Evolutionary conservation across 2,888 invertebrate genomes (phyloP).

Genomic region (Caenorhabditis sp.): DNA sequence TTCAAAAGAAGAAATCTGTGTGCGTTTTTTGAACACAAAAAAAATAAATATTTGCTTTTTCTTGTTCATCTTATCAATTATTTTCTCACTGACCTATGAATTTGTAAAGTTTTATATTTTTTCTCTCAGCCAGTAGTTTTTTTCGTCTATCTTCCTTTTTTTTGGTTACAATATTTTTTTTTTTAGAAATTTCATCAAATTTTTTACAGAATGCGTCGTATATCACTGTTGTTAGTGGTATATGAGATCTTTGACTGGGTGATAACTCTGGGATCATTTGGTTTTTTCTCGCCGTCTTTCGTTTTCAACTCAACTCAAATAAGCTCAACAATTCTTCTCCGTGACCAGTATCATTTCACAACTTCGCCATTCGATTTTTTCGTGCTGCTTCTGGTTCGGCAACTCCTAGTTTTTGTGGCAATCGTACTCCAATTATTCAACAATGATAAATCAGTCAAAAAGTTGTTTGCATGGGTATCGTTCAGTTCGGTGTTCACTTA

Average conservation of each 20-base stretch:
- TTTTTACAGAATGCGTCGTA: neutral
- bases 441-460: slow-evolving; percentile 21
- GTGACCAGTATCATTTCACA: slow-evolving; percentile 30
- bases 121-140: too few relatives aligned
- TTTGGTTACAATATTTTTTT: neutral
- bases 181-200: neutral
- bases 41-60: neutral
- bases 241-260: neutral
- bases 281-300: neutral
- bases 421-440: slow-evolving; percentile 23
- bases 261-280: neutral
- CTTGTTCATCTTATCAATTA: too few relatives aligned
- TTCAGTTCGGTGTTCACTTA: slow-evolving; percentile 39
- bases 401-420: slow-evolving; percentile 18
- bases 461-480: slow-evolving; percentile 20
- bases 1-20: neutral
- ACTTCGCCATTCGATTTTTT: slow-evolving; percentile 38
- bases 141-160: too few relatives aligned
- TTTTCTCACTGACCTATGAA: too few relatives aligned
- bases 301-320: neutral
- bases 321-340: neutral
- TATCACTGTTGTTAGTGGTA: neutral
- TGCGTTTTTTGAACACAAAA: neutral
- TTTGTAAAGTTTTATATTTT: too few relatives aligned
- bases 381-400: slow-evolving; percentile 24